Evolutionary conservation across 2,113 vertebrate genomes (phyloP).

Genomic region (Balaenoptera acutorostrata): DNA sequence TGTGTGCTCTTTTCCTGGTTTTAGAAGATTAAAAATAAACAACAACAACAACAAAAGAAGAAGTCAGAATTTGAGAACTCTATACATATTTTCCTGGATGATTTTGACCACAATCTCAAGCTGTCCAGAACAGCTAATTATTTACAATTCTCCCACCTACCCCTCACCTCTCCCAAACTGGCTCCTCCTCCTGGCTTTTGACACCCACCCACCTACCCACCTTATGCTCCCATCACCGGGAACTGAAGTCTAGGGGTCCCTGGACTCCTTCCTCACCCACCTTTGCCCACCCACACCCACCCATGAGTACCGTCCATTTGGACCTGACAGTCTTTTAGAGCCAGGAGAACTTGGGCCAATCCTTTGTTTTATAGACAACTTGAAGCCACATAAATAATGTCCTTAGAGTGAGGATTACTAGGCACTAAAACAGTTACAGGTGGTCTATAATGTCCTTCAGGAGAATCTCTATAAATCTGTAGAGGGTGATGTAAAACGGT

Average conservation of each 20-base stretch:
- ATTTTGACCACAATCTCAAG: background rate
- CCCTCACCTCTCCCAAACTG: background rate
- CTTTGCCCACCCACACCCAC: background rate
- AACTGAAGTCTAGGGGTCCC: background rate
- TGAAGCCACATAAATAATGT: background rate
- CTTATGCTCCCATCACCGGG: no score
- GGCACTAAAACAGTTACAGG: slow-evolving; percentile 10
- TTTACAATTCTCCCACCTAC: background rate
- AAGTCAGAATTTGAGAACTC: background rate
- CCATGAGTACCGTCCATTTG: background rate
- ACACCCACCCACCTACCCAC: background rate
- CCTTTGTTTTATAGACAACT: slow-evolving; percentile 28
- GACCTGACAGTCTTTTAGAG: background rate
- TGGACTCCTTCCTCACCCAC: background rate
- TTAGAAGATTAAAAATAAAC: slow-evolving; percentile 30
- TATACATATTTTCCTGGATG: background rate
- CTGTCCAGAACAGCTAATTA: background rate
- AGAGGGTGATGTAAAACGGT: background rate
- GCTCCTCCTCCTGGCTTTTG: background rate
- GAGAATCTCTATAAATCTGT: slow-evolving; percentile 35
- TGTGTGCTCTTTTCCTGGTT: slow-evolving; percentile 2
- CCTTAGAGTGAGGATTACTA: background rate
- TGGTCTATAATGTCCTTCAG: background rate
- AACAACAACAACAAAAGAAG: background rate
- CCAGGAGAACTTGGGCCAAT: background rate